Conservation (phyloP, 2,888 invertebrate species). For the Apamea anceps region DNA sequence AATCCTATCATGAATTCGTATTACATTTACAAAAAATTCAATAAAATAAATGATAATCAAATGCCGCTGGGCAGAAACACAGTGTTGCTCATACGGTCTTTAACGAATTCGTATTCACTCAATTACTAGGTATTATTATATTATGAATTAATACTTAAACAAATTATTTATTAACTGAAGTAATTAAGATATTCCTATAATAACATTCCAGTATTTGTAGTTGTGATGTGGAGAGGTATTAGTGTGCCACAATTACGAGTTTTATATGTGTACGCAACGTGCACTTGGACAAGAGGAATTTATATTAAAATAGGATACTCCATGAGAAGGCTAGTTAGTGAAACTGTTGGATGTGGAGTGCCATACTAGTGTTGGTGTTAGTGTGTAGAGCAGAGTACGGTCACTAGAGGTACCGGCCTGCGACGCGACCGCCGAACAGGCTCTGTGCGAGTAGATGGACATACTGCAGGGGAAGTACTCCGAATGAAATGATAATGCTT, state of each 20-base stretch:
- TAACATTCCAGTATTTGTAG: constrained; percentile 65
- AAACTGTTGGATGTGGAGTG: constrained; percentile 18
- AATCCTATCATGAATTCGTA: constrained; percentile 30
- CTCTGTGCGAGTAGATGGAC: constrained; percentile 6
- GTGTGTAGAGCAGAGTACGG: background rate
- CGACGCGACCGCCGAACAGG: constrained; percentile 29
- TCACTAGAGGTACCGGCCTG: background rate
- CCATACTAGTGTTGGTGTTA: constrained; percentile 25
- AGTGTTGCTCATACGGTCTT: constrained; percentile 16
- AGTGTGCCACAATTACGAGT: constrained; percentile 64
- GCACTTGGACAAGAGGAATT: constrained; percentile 56
- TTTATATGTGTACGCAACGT: constrained; percentile 50
- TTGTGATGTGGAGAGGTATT: constrained; percentile 34
- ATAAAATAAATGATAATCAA: constrained; percentile 10
- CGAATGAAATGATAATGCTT: background rate
- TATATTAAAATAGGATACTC: constrained; percentile 57
- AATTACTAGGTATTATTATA: constrained; percentile 51
- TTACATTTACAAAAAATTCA: background rate
- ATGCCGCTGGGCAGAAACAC: constrained; percentile 34
- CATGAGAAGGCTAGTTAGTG: constrained; percentile 59
- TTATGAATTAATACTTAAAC: constrained; percentile 29
- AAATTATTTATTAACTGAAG: constrained; percentile 43
- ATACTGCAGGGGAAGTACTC: background rate
- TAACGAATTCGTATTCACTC: constrained; percentile 24
- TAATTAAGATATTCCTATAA: constrained; percentile 31